Evolutionary conservation across 1,140 invertebrate species (phyloP), one percentile per base, ranked within the genome.

Genomic region (Kradibia gibbosae): DNA sequence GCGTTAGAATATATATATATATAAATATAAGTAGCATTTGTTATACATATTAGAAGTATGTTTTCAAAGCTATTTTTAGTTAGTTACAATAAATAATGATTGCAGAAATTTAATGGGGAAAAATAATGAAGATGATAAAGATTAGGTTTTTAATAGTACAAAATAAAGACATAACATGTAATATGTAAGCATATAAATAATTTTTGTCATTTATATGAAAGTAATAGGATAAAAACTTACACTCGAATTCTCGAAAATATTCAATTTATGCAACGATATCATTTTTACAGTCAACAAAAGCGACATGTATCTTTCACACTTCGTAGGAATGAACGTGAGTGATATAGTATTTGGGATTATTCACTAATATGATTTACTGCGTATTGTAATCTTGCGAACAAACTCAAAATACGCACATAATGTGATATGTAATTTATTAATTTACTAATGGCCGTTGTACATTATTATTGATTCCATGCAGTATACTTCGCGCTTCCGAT

Each of bases 341-440:
- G 65, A 76, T 77, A 82, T 78, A 57, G 87, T 91, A 90, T 90
- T 90, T 90, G 88, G 90, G 90, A 91, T 91, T 91, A 91, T 91
- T 91, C 90, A 91, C 90, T 91, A 91, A 91, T 91, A 91, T 91
- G 90, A 91, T 91, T 91, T 91, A 91, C 89, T 88, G 87, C 87
- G 85, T 88, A 91, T 90, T 91, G 85, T 85, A 81, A 20, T 11
- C 25, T 81, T 77, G 73, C 85, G 80, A 82, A 77, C 83, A 84
- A 67, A 89, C 87, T 91, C 90, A 91, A 89, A 91, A 91, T 91
- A 87, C 86, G 86, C 90, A 89, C 89, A 91, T 91, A 91, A 91
- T 91, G 90, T 90, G 90, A 88, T 89, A 88, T 85, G 88, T 91
- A 91, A 91, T 91, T 91, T 91, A 91, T 91, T 91, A 91, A 91